These are phyloP conservation scores for Argyra leucocephala DNA, from an alignment of 2,888 invertebrate species.

Conservation along the genomic window DNA sequence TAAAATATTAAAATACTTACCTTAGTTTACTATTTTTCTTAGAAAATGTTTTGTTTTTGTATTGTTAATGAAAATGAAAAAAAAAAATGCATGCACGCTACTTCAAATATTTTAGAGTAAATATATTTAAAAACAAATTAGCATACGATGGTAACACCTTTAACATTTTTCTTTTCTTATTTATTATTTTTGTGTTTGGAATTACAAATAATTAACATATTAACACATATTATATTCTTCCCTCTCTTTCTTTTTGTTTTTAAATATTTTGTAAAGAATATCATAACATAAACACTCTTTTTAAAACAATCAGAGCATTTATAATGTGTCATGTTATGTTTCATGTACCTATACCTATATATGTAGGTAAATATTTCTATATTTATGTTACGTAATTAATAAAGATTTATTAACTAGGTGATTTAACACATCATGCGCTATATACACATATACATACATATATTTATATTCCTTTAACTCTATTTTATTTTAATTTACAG, in stretches of 20 bases:
- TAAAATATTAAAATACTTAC: too few species aligned
- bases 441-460: too few species aligned
- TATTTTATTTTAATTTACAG: too few species aligned
- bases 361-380: too few species aligned
- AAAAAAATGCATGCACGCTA: background rate
- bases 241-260: background rate
- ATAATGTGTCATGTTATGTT: background rate
- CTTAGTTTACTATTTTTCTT: too few species aligned
- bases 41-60: too few species aligned
- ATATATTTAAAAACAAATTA: background rate
- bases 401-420: too few species aligned
- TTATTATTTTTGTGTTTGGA: background rate
- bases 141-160: background rate
- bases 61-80: too few species aligned
- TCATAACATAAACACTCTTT: background rate
- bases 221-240: background rate
- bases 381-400: too few species aligned
- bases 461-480: too few species aligned
- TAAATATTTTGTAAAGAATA: background rate
- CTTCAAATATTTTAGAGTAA: too few species aligned
- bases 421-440: too few species aligned
- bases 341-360: background rate
- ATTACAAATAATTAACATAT: constrained; percentile 4
- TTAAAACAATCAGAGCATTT: background rate
- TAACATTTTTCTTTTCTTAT: background rate